Percentiles rank a stretch among this genome's conserved stretches.
phyloP scores from a whole-genome alignment of 2,797 vertebrate genomes.

The Oceanodroma leucorhoa region DNA sequence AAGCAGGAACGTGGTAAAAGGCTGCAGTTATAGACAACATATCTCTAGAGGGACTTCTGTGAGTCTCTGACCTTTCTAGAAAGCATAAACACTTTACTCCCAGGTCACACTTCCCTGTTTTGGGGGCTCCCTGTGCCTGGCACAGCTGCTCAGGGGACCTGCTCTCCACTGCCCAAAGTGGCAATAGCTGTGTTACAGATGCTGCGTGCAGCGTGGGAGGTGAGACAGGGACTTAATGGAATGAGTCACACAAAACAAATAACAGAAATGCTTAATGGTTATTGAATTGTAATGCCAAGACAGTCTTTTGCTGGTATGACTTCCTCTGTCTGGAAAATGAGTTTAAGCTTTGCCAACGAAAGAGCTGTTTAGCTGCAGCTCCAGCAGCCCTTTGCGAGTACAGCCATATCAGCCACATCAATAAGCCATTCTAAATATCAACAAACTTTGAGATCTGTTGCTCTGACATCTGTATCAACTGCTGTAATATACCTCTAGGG shows the following conservation, averaged over 20 bases:
- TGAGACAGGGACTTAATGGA: not conserved
- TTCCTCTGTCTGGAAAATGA: not conserved
- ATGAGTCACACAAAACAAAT: not conserved
- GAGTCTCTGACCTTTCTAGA: not conserved
- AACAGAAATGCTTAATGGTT: not conserved
- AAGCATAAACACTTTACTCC: not conserved
- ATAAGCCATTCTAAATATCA: not conserved
- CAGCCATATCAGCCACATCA: not conserved
- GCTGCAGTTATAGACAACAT: not conserved
- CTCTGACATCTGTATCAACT: not conserved
- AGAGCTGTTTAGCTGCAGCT: not conserved
- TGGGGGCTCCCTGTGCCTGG: not conserved
- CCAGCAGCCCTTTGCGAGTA: not conserved
- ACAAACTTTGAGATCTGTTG: not conserved
- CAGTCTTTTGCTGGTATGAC: not conserved
- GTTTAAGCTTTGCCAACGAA: not conserved
- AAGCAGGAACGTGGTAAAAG: not conserved
- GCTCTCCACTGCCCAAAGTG: not conserved
- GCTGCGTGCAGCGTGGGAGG: not conserved
- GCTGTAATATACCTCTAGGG: not conserved
- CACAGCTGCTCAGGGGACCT: not conserved
- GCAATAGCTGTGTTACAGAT: not conserved
- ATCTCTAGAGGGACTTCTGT: not conserved
- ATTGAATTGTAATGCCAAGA: not conserved
- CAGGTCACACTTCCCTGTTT: accelerated